Evolutionary conservation across 2,888 invertebrate genomes (phyloP).

Genomic region (Troides helena): DNA sequence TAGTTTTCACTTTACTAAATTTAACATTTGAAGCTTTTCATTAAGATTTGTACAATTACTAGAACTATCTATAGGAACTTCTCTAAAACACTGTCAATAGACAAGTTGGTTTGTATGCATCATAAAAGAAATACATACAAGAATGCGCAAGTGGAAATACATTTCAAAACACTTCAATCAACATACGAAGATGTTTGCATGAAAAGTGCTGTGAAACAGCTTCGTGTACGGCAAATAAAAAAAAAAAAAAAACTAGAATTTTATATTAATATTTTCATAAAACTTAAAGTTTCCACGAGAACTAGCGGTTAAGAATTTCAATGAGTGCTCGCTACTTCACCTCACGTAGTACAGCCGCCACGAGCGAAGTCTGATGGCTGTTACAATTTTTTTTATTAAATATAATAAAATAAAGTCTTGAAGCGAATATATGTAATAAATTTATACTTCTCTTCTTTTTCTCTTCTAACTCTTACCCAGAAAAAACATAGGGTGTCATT

Average conservation of each 20-base stretch:
- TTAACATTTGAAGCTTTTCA: no score
- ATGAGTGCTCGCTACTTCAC: slow-evolving; percentile 18
- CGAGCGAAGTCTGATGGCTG: slow-evolving; percentile 17
- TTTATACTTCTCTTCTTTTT: background rate
- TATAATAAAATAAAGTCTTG: background rate
- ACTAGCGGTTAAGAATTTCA: slow-evolving; percentile 18
- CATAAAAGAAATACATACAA: no score
- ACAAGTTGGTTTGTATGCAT: no score
- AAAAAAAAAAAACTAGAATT: slow-evolving; percentile 1
- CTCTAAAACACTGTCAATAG: no score
- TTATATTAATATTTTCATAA: slow-evolving; percentile 25
- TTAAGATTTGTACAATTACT: no score
- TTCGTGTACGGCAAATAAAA: slow-evolving; percentile 5
- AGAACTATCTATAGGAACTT: no score
- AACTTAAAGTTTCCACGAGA: slow-evolving; percentile 20
- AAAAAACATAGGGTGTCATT: no score
- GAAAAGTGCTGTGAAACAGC: background rate
- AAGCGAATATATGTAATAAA: background rate
- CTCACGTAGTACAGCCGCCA: slow-evolving; percentile 15
- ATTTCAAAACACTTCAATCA: background rate
- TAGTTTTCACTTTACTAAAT: no score
- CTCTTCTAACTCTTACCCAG: background rate
- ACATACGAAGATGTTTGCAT: background rate
- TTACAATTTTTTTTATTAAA: background rate
- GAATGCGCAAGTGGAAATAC: no score